Evolutionary conservation across 1,140 invertebrate genomes (phyloP).

Genomic region (Dreissena polymorpha): DNA sequence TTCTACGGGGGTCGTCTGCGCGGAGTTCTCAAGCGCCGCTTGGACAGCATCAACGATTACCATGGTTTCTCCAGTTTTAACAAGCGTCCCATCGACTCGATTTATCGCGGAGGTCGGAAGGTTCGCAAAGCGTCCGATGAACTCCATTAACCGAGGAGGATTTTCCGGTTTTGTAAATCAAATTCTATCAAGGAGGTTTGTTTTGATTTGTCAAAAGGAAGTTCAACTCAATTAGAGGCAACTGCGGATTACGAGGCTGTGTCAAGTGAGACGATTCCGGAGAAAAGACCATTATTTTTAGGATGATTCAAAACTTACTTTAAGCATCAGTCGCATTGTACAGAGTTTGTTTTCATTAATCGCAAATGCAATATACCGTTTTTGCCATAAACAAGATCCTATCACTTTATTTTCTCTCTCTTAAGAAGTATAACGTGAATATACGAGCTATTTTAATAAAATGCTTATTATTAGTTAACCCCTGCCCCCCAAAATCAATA

Average conservation of each 20-base stretch:
- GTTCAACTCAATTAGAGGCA: conserved; percentile 5
- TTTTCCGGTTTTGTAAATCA: conserved; percentile 30
- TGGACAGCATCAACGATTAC: conserved; percentile 31
- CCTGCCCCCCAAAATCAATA: too few species aligned
- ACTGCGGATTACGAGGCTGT: not conserved
- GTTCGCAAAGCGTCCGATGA: conserved; percentile 32
- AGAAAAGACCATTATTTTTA: too few species aligned
- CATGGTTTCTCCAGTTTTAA: conserved; percentile 31
- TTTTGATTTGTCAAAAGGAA: conserved; percentile 6
- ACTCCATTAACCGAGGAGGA: conserved; percentile 15
- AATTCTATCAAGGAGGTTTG: conserved; percentile 6
- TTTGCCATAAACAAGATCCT: too few species aligned
- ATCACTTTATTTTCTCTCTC: too few species aligned
- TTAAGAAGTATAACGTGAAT: too few species aligned
- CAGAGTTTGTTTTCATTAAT: too few species aligned
- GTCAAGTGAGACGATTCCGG: not conserved
- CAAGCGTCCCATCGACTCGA: conserved; percentile 20
- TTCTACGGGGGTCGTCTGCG: conserved; percentile 31
- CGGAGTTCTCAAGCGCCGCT: conserved; percentile 27
- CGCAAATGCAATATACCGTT: too few species aligned
- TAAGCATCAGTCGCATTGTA: too few species aligned
- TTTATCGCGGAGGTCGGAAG: conserved; percentile 16
- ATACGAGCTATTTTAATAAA: too few species aligned
- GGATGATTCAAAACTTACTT: too few species aligned
- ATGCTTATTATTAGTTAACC: too few species aligned